Conservation (phyloP, 2,888 invertebrate species). For the Epirrhoe tristata region DNA sequence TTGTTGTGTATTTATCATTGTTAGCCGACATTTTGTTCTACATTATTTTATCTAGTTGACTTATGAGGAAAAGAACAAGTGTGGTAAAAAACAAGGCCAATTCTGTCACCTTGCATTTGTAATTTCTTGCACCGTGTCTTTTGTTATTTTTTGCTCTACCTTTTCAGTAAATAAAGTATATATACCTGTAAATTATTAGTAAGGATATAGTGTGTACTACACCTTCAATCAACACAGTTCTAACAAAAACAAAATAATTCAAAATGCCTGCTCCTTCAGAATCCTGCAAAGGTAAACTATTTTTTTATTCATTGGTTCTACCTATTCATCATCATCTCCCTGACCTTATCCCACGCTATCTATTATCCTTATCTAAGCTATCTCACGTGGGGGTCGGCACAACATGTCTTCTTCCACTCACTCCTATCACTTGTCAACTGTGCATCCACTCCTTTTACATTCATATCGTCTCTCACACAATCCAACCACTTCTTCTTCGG, state of each 20-base stretch:
- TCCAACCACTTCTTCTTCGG: no score
- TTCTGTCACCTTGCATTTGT: slow-evolving; percentile 39
- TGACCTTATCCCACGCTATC: no score
- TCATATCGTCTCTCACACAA: no score
- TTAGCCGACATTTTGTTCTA: no score
- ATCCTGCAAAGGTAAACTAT: slow-evolving; percentile 80
- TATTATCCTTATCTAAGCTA: no score
- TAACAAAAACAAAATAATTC: slow-evolving; percentile 25
- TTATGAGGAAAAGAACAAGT: not conserved
- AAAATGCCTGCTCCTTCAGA: slow-evolving; percentile 85
- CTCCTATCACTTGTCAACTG: no score
- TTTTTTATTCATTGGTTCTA: not conserved
- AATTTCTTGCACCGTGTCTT: slow-evolving; percentile 53
- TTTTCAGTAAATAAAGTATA: slow-evolving; percentile 47
- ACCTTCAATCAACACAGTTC: slow-evolving; percentile 14
- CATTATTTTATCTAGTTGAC: not conserved
- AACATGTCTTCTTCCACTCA: no score
- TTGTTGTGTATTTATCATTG: no score
- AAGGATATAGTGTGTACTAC: slow-evolving; percentile 37
- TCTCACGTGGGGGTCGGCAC: no score
- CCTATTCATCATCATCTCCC: no score
- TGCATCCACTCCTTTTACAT: no score
- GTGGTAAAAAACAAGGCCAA: slow-evolving; percentile 53
- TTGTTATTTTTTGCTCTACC: slow-evolving; percentile 52
- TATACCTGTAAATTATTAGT: slow-evolving; percentile 44